Base-by-base conservation (phyloP, 2,888 invertebrate genomes). In the Eucera pruinosa region DNA sequence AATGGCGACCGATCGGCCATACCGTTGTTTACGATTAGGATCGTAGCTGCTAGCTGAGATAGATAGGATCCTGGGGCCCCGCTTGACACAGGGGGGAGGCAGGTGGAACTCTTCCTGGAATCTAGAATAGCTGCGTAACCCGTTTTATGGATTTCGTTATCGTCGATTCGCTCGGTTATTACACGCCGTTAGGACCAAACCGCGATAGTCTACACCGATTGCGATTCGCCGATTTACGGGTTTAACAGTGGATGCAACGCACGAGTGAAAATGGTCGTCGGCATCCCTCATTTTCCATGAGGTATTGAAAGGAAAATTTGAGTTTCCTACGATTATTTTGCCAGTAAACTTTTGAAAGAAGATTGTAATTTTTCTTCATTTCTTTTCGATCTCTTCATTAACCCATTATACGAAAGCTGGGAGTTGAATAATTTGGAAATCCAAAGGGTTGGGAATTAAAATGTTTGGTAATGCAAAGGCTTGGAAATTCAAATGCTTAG, bases 1-100 rank as follows among this genome's bases (percentile, higher is more conserved):
- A 79, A 79, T 80, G 67, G 71, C 79, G 80, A 23, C 39, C 75
- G 80, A 80, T 79, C 75, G 80, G 64, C 75, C 65, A 18, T 66
- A 54, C 77, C 77, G 79, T 80, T 80, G 72, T 77, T 81, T 77
- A 73, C 80, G 80, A 80, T 77, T 76, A 80, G 64, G 68, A 78
- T 73, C 78, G 65, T 60, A 55, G 45, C 66, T 77, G 20, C 47
- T 30, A 39, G 61, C 61, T 27, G 69, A 73, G 78, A 76, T 64
- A 58, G 68, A 69, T 65, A 72, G 66, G 41, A 33, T 57, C 15
- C 20, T 25, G 1, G 9, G 39, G 27, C 23, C 54, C 39, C 36
- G 9, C 52, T 72, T 39, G 45, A 36, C n/a, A 25, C 7, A 18
- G 39, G 18, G 20, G n/a, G 54, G 27, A 45, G 45, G 43, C 77